These are phyloP conservation scores for Empidonax traillii DNA, from an alignment of 2,113 vertebrate species.

Conservation along the genomic window DNA sequence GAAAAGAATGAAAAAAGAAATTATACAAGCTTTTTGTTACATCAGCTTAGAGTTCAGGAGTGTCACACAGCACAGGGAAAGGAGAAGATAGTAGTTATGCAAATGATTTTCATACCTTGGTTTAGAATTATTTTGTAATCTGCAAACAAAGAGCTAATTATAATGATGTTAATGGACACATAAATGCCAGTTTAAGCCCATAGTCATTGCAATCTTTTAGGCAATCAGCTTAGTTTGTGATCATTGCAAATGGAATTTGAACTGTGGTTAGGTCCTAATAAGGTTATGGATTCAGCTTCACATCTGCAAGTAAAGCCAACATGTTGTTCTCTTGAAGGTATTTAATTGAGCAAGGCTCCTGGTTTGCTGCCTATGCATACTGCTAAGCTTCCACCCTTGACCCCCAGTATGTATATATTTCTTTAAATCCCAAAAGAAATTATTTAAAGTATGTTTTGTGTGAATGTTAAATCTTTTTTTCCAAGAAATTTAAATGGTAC, in stretches of 20 bases:
- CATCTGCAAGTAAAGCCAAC: background rate
- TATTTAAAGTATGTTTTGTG: background rate
- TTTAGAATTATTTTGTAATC: background rate
- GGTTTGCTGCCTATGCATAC: background rate
- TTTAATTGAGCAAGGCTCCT: background rate
- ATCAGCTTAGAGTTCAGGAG: background rate
- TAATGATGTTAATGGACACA: background rate
- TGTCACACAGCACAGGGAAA: background rate
- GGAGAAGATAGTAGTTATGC: background rate
- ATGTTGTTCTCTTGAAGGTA: background rate
- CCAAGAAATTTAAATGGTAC: background rate
- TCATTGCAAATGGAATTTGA: background rate
- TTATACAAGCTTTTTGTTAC: background rate
- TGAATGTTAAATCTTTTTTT: background rate
- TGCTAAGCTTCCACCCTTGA: background rate
- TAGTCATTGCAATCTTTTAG: background rate
- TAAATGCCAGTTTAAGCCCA: background rate
- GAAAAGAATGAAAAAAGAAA: background rate
- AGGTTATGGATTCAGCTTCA: background rate
- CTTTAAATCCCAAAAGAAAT: background rate
- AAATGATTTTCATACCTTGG: background rate
- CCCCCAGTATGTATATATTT: background rate
- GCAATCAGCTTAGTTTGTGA: background rate
- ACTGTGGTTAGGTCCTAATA: constrained; percentile 1
- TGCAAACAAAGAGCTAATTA: background rate